Conservation (phyloP, 2,113 vertebrate species). For the Psilopogon haemacephalus region DNA sequence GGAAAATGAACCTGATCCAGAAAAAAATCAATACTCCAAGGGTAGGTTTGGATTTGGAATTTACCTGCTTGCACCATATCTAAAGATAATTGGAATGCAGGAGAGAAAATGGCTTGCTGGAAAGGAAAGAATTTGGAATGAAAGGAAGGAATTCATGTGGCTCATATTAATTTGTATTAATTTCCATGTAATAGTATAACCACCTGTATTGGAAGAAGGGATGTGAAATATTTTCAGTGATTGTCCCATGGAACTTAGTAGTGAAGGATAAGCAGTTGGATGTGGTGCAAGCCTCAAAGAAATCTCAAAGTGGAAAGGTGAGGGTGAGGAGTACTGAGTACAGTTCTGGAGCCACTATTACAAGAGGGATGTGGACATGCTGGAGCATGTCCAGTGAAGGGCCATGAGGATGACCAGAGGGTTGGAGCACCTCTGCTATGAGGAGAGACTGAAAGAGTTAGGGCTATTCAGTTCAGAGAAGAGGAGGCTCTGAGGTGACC, state of each 20-base stretch:
- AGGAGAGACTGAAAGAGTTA: too few relatives aligned
- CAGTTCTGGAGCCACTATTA: too few relatives aligned
- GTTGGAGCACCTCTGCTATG: too few relatives aligned
- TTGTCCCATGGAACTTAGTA: not conserved
- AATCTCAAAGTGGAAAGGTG: too few relatives aligned
- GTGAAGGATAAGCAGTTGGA: not conserved
- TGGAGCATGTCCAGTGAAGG: too few relatives aligned
- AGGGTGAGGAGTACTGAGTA: too few relatives aligned
- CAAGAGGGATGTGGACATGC: too few relatives aligned
- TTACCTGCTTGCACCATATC: constrained; percentile 24
- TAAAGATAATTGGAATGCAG: constrained; percentile 23
- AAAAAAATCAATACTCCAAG: constrained; percentile 13
- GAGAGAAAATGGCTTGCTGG: not conserved
- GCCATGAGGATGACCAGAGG: too few relatives aligned
- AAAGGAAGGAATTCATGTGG: constrained; percentile 29
- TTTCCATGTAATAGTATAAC: constrained; percentile 34
- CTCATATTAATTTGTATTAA: constrained; percentile 36
- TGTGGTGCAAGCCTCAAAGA: not conserved
- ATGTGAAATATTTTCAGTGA: not conserved
- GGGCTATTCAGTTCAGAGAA: too few relatives aligned
- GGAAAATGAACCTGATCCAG: constrained; percentile 46
- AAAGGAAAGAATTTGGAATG: constrained; percentile 1
- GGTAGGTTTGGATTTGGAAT: constrained; percentile 20
- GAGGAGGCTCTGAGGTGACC: too few relatives aligned
- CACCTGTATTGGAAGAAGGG: constrained; percentile 13